A percentile compares a stretch with the other conserved stretches of the same genome.
Conservation (phyloP, 2,113 vertebrate species). For the Fulmarus glacialis region DNA sequence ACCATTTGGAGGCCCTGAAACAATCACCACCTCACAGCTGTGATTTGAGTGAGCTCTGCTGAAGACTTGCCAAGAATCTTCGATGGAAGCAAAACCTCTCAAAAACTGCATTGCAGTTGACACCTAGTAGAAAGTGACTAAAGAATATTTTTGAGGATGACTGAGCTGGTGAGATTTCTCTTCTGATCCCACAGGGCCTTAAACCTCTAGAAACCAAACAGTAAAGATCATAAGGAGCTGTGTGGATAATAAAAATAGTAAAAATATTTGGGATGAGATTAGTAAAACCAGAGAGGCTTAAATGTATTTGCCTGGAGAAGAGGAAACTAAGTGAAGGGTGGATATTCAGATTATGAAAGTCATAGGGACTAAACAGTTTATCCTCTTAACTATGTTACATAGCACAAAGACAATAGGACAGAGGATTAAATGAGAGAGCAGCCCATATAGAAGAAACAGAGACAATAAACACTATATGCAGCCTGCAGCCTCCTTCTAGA, state of each 20-base stretch:
- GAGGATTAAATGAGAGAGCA: not conserved
- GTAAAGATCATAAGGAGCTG: not conserved
- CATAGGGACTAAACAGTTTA: not conserved
- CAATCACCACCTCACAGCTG: not conserved
- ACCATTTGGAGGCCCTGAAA: not conserved
- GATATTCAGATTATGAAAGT: not conserved
- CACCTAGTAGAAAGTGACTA: not conserved
- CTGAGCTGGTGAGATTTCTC: not conserved
- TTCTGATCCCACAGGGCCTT: not conserved
- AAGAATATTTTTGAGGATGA: not conserved
- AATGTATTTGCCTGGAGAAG: not conserved
- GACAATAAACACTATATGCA: not conserved
- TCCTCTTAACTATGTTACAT: not conserved
- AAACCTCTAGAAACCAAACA: not conserved
- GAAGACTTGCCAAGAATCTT: not conserved
- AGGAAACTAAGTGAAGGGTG: not conserved
- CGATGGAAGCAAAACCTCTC: not conserved
- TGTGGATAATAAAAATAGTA: not conserved
- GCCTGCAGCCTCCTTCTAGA: not conserved
- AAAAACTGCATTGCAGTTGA: not conserved
- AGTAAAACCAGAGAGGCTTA: not conserved
- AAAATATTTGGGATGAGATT: conserved; percentile 16
- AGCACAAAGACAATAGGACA: not conserved
- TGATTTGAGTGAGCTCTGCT: not conserved
- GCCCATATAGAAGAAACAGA: not conserved